Evolutionary conservation across 1,140 invertebrate species (phyloP), one percentile per base, ranked within the genome.

Genomic region (Drosophila ironensis): DNA sequence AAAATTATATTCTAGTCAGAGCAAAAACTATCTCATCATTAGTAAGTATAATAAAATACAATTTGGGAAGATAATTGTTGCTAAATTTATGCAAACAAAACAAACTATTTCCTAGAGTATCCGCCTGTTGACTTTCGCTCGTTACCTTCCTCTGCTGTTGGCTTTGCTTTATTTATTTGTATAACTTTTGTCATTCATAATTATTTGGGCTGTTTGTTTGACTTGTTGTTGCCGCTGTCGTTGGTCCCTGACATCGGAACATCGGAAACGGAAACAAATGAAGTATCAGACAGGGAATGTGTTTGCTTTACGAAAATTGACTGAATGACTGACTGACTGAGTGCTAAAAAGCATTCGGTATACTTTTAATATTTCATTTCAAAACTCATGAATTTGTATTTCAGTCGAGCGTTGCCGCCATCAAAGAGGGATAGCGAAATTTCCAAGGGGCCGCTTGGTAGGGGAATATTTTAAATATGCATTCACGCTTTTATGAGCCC

Each of bases 101-200:
- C 7, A 14, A 25, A 35, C 38, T 37, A 30, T 42, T 2, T 14
- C 3, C 11, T 3, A 75, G 72, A 44, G 72, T 56, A 63, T 80
- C 70, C 33, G 17, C n/a, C 11, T 7, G 42, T 46, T 33, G 28
- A 12, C 22, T 37, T 37, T 20, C 11, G 9, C n/a, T 56, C 14
- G 28, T 45, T 37, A 44, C 1, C 17, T 46, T 37, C 41, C 17
- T 53, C 30, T 51, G 33, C 47, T 33, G 45, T 63, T 42, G 16
- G 27, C 24, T 50, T 71, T 61, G 27, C 7, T 50, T 77, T 63
- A 60, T 78, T 71, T 76, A 78, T 80, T 86, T 86, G 74, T 80
- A 47, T 74, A 86, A 86, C 80, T 86, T 84, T 84, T 84, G 80
- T 72, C 80, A 84, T 72, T 84, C 80, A 84, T 84, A 86, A 86